Conservation (phyloP, 2,888 invertebrate genomes). For the Platycheirus albimanus region DNA sequence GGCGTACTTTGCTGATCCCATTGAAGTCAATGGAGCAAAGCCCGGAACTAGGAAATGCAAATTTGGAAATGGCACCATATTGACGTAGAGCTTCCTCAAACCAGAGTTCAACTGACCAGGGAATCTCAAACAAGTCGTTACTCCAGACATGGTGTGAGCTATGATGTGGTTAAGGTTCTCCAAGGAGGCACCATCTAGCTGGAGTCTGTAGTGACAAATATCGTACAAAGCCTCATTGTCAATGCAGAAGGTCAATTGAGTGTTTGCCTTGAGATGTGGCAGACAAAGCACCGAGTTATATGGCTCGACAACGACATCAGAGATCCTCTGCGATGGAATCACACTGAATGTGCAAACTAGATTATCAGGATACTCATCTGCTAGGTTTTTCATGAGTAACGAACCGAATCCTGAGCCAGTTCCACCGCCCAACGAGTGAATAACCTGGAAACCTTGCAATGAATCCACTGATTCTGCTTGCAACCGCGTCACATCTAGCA, state of each 20-base stretch:
- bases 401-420: constrained; percentile 91
- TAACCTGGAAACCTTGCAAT: constrained; percentile 86
- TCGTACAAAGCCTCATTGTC: constrained; percentile 81
- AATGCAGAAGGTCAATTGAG: constrained; percentile 79
- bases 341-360: constrained; percentile 89
- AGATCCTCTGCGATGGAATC: constrained; percentile 81
- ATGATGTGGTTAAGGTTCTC: constrained; percentile 80
- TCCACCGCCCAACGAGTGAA: constrained; percentile 89
- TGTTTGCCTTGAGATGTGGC: constrained; percentile 77
- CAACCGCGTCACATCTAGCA: constrained; percentile 78
- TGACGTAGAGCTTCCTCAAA: constrained; percentile 92
- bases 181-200: constrained; percentile 77
- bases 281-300: constrained; percentile 79
- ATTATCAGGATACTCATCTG: constrained; percentile 89
- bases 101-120: constrained; percentile 96
- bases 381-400: constrained; percentile 87
- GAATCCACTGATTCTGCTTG: constrained; percentile 80
- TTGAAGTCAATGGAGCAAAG: constrained; percentile 87
- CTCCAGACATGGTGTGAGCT: constrained; percentile 84
- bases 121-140: constrained; percentile 91
- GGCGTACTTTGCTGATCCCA: constrained; percentile 86
- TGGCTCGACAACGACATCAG: constrained; percentile 80
- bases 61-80: constrained; percentile 95
- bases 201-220: constrained; percentile 78
- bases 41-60: constrained; percentile 93